These are phyloP conservation scores for Drosophila pseudotakahashii DNA, from an alignment of 2,888 invertebrate genomes.

Conservation along the genomic window DNA sequence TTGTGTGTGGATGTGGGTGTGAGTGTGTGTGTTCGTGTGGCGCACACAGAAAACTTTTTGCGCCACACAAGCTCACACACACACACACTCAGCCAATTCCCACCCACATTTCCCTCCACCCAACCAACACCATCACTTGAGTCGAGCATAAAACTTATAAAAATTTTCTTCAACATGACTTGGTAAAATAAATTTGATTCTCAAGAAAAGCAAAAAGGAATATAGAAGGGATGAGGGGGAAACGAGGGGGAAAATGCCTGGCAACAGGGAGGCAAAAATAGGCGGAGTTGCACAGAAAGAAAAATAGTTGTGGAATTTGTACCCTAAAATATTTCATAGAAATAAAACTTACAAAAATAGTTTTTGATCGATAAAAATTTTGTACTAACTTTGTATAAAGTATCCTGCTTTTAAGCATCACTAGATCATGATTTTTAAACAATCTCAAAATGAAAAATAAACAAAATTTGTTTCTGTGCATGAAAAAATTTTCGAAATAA, in stretches of 20 bases:
- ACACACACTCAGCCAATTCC: constrained; percentile 30
- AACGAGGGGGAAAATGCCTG: constrained; percentile 45
- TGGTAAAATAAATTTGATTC: constrained; percentile 84
- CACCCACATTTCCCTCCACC: constrained; percentile 8
- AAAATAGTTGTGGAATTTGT: background rate
- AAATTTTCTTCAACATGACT: constrained; percentile 83
- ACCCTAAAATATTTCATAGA: background rate
- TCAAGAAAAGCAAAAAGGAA: constrained; percentile 78
- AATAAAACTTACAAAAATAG: too few relatives aligned
- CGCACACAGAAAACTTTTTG: constrained; percentile 62
- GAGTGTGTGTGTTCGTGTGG: constrained; percentile 48
- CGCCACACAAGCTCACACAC: constrained; percentile 40
- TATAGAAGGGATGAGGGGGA: constrained; percentile 45
- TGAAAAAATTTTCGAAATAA: constrained; percentile 72
- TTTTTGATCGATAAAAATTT: too few relatives aligned
- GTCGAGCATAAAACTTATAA: constrained; percentile 82
- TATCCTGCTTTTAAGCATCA: too few relatives aligned
- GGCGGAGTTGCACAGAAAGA: constrained; percentile 8
- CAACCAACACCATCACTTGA: constrained; percentile 55
- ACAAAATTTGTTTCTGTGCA: background rate
- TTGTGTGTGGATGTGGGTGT: constrained; percentile 7
- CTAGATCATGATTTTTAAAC: too few relatives aligned
- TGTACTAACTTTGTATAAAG: too few relatives aligned
- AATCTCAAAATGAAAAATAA: too few relatives aligned
- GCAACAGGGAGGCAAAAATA: constrained; percentile 17